Base-by-base conservation (phyloP, 2,797 vertebrate species). In the Ctenopoma kingsleyae region DNA sequence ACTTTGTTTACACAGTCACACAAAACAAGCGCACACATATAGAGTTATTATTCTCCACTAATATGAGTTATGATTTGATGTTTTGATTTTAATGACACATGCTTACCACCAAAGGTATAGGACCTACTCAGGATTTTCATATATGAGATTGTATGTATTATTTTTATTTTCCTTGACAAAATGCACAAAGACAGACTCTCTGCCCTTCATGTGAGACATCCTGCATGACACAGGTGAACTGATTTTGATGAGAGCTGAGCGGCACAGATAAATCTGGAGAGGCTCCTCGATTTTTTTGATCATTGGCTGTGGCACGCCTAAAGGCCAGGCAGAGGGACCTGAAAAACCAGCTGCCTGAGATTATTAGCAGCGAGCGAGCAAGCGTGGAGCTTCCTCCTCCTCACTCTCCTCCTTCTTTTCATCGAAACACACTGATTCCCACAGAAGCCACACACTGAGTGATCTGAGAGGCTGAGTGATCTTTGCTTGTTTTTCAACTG, bases 311-410 rank as follows among this genome's bases (percentile, higher is more conserved):
- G 83, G 64, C 92, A 91, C 87, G 70, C 94, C 93, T 88, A 27
- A 63, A 57, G 75, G 82, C 81, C 67, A 25, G 69, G 86, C 61
- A 25, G 90, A 78, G 80, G 75, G 92, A 94, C 94, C 92, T 88
- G 94, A 94, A 94, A 94, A 95, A 95, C 94, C 91, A 92, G 93
- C 90, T 93, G 78, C 83, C 73, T 76, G 22, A 72, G 71, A 90
- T 85, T 80, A 86, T 76, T 88, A 79, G 72, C 68, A 71, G 57
- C 32, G 36, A 62, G 55, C 38, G 57, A 74, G 76, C 69, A 13
- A 74, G 75, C 19, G 23, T 50, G 59, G 78, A 81, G 59, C 77
- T 75, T 77, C 82, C 76, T 80, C 78, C 69, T 83, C 71, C 60
- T 67, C 71, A 38, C 78, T 58, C 55, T 44, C 72, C 80, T 80